Percentiles rank a stretch among this genome's conserved stretches.
Conservation (phyloP, 1,140 invertebrate species). For the Bombus confusus region DNA sequence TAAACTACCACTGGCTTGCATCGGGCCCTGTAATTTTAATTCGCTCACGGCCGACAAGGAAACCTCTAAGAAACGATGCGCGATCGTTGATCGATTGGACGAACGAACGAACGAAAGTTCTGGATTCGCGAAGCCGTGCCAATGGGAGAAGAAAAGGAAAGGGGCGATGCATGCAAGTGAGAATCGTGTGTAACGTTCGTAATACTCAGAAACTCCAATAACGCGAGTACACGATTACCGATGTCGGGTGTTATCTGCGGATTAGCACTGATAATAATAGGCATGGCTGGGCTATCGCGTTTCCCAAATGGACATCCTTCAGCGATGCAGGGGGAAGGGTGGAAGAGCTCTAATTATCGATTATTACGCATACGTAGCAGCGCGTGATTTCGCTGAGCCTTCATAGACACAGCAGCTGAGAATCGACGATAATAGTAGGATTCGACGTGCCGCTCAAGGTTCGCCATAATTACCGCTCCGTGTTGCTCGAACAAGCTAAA, state of each 20-base stretch:
- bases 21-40: slow-evolving; percentile 43
- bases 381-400: slow-evolving; percentile 26
- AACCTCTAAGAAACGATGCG: background rate
- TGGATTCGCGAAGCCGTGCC: too few relatives aligned
- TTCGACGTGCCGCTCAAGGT: background rate
- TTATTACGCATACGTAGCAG: slow-evolving; percentile 45
- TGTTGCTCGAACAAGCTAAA: background rate
- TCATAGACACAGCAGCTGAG: slow-evolving; percentile 15
- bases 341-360: slow-evolving; percentile 54
- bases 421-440: slow-evolving; percentile 27
- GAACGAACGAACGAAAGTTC: too few relatives aligned
- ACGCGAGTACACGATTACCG: slow-evolving; percentile 51
- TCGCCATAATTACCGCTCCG: background rate
- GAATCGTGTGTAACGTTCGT: slow-evolving; percentile 26
- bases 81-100: background rate
- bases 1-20: slow-evolving; percentile 12
- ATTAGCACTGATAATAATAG: slow-evolving; percentile 58
- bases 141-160: background rate
- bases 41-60: background rate
- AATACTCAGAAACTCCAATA: slow-evolving; percentile 44
- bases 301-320: slow-evolving; percentile 54
- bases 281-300: slow-evolving; percentile 47
- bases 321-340: background rate
- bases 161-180: background rate
- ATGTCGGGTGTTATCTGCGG: slow-evolving; percentile 53